phyloP scores from a whole-genome alignment of 1,140 invertebrate genomes.

The Onthophagus taurus region DNA sequence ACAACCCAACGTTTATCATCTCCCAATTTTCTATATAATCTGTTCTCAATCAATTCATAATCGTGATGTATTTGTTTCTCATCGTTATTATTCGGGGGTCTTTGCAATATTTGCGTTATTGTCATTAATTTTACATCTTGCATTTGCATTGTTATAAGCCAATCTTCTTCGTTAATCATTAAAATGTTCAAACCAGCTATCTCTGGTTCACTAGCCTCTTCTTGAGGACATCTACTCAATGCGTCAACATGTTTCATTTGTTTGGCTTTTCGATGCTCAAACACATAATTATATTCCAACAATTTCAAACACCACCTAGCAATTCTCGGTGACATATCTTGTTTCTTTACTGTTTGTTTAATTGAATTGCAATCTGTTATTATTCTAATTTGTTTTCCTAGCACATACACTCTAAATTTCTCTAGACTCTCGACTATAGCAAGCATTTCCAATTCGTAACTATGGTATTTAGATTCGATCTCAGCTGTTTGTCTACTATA shows the following conservation, averaged over 20 bases:
- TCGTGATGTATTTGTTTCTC: slow-evolving; percentile 1
- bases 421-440: too few species aligned
- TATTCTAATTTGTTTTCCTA: too few species aligned
- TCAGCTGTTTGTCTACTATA: too few species aligned
- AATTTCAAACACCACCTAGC: slow-evolving; percentile 23
- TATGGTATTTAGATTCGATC: too few species aligned
- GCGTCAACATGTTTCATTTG: slow-evolving; percentile 23
- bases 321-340: slow-evolving; percentile 25
- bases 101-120: neutral
- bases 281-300: slow-evolving; percentile 25
- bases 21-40: slow-evolving; percentile 7
- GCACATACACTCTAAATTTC: too few species aligned
- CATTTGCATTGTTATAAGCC: slow-evolving; percentile 10
- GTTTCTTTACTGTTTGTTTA: slow-evolving; percentile 30
- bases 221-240: slow-evolving; percentile 21
- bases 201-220: slow-evolving; percentile 12
- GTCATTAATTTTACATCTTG: slow-evolving; percentile 3
- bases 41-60: neutral
- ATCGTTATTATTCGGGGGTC: neutral
- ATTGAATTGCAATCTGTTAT: slow-evolving; percentile 10
- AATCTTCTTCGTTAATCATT: slow-evolving; percentile 11
- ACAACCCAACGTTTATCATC: slow-evolving; percentile 4
- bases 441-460: too few species aligned
- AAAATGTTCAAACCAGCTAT: neutral
- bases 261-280: slow-evolving; percentile 23